These are phyloP conservation scores for Manacus vitellinus DNA, from an alignment of 2,113 vertebrate species.

Conservation along the genomic window DNA sequence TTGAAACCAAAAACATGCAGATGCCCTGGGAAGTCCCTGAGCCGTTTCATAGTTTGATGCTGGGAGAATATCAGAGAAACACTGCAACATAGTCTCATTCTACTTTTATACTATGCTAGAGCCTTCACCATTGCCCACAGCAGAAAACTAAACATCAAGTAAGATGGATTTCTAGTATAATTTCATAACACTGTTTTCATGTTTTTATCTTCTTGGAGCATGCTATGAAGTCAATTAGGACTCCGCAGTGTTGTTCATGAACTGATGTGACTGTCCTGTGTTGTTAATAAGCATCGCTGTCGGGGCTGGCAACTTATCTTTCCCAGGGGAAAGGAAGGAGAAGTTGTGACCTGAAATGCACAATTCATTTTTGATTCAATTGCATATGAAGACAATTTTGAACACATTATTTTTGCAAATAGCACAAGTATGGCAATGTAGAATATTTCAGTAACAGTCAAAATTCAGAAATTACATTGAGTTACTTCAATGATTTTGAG, in stretches of 20 bases:
- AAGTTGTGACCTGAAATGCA: not conserved
- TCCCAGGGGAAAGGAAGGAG: not conserved
- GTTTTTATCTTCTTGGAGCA: not conserved
- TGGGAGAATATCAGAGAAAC: not conserved
- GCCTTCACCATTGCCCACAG: not conserved
- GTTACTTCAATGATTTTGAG: constrained; percentile 23
- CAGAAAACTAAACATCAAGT: not conserved
- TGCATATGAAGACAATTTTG: not conserved
- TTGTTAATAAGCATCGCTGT: not conserved
- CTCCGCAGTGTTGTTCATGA: not conserved
- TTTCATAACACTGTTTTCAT: not conserved
- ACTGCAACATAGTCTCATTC: not conserved
- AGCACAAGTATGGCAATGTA: not conserved
- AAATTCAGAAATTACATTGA: constrained; percentile 14
- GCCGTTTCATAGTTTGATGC: not conserved
- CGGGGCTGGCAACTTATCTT: not conserved
- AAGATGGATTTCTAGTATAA: not conserved
- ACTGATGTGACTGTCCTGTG: not conserved
- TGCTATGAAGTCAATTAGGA: not conserved
- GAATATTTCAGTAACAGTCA: not conserved
- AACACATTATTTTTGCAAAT: not conserved
- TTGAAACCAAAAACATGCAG: not conserved
- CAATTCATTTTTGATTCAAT: not conserved
- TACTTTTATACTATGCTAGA: not conserved
- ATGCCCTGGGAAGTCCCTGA: not conserved